Conservation (phyloP, 2,888 invertebrate genomes). For the Folsomia manolachei region DNA sequence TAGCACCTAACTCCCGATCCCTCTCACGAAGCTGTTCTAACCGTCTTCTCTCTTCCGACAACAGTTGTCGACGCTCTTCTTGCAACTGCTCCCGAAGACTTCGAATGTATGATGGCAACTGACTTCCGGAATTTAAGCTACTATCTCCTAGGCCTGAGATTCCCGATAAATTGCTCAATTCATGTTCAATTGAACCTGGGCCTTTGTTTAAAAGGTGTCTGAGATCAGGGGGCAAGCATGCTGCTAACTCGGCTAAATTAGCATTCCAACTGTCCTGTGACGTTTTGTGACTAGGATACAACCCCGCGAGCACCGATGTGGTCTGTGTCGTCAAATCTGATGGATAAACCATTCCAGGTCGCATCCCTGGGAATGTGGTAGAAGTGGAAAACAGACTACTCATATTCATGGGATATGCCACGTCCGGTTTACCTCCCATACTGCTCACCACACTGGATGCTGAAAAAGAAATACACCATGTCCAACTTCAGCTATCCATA, state of each 20-base stretch:
- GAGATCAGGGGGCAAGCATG: conserved; percentile 56
- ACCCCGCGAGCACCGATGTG: conserved; percentile 51
- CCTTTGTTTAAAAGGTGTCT: conserved; percentile 53
- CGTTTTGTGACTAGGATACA: conserved; percentile 51
- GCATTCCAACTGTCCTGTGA: conserved; percentile 50
- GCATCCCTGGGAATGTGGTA: conserved; percentile 48
- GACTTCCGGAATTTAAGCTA: conserved; percentile 43
- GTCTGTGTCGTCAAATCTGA: conserved; percentile 49
- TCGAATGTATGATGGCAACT: conserved; percentile 52
- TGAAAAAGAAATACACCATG: conserved; percentile 51
- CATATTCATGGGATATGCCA: conserved; percentile 50
- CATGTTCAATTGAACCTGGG: conserved; percentile 35
- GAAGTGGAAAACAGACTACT: conserved; percentile 48
- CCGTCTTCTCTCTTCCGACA: conserved; percentile 52
- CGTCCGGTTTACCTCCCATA: conserved; percentile 52
- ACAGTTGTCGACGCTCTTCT: conserved; percentile 51
- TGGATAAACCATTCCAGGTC: conserved; percentile 50
- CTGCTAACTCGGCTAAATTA: conserved; percentile 53
- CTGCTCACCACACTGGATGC: conserved; percentile 55
- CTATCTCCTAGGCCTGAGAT: conserved; percentile 41
- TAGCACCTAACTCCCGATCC: conserved; percentile 52
- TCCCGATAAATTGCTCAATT: conserved; percentile 44
- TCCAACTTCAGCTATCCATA: too few species aligned
- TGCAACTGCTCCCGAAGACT: conserved; percentile 52
- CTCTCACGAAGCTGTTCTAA: conserved; percentile 52